A percentile compares a stretch with the other conserved stretches of the same genome.
Evolutionary conservation across 2,888 invertebrate species (phyloP).

Genomic region (Thereva nobilitata): DNA sequence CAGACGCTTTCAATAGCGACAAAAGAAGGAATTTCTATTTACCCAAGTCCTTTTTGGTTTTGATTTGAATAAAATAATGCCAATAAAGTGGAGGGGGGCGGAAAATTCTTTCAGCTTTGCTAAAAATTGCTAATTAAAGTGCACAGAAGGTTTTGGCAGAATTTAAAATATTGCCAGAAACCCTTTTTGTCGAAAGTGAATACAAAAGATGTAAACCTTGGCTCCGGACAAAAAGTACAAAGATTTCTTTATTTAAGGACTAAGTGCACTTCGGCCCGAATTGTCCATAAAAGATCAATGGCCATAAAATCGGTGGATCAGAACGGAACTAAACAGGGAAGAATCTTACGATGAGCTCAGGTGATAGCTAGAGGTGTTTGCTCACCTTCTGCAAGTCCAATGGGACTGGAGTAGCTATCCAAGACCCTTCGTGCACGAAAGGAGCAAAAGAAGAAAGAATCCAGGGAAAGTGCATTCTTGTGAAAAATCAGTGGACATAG

Average conservation of each 20-base stretch:
- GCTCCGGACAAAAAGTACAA: constrained; percentile 10
- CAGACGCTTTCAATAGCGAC: constrained; percentile 25
- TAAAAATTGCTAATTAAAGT: no score
- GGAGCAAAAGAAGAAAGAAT: constrained; percentile 23
- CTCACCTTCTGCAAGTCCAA: constrained; percentile 23
- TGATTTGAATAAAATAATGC: constrained; percentile 21
- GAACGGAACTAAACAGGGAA: constrained; percentile 45
- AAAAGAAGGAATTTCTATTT: constrained; percentile 23
- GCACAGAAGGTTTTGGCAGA: no score
- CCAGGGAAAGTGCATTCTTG: constrained; percentile 13
- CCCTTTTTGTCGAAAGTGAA: neutral
- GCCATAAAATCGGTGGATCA: constrained; percentile 45
- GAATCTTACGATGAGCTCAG: constrained; percentile 41
- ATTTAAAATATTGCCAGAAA: neutral
- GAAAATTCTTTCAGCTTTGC: no score
- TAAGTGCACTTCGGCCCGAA: constrained; percentile 43
- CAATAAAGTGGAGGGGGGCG: neutral
- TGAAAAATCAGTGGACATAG: neutral
- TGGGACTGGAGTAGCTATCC: constrained; percentile 20
- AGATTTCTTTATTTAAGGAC: constrained; percentile 33
- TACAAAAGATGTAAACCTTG: constrained; percentile 10
- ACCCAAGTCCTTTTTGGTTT: constrained; percentile 7
- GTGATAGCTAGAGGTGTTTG: constrained; percentile 31
- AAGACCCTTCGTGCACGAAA: constrained; percentile 23
- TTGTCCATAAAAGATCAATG: constrained; percentile 46